phyloP scores from a whole-genome alignment of 2,797 vertebrate genomes.

The Telmatherina bonti region DNA sequence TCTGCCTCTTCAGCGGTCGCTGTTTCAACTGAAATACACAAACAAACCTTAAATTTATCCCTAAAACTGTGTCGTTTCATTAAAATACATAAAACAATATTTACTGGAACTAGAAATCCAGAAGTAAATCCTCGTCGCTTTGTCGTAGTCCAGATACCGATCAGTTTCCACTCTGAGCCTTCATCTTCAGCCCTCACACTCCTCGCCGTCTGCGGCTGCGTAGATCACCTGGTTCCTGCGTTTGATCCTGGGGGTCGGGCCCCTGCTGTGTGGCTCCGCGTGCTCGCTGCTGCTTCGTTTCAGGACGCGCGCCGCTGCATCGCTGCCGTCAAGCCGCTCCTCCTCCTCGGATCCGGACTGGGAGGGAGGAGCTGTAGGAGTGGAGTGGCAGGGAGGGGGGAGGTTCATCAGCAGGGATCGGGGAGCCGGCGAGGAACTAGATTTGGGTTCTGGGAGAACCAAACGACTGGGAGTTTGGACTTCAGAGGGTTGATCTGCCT shows the following conservation, averaged over 20 bases:
- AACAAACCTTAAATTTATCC: conserved; percentile 21
- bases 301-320: conserved; percentile 66
- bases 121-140: not conserved
- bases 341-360: conserved; percentile 37
- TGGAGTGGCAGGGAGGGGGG: conserved; percentile 72
- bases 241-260: conserved; percentile 88
- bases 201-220: conserved; percentile 83
- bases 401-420: conserved; percentile 48
- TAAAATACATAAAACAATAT: conserved; percentile 59
- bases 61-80: conserved; percentile 38
- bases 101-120: not conserved
- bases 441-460: conserved; percentile 80
- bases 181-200: conserved; percentile 56
- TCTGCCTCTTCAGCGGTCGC: conserved; percentile 10
- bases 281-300: conserved; percentile 87
- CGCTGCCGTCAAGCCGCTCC: not conserved
- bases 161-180: not conserved
- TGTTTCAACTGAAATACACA: conserved; percentile 29
- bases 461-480: conserved; percentile 70
- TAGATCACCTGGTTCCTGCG: conserved; percentile 96
- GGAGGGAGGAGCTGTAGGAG: conserved; percentile 19
- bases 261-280: conserved; percentile 52
- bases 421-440: conserved; percentile 20
- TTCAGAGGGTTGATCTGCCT: conserved; percentile 27
- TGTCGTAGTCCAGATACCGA: conserved; percentile 15